Evolutionary conservation across 2,797 vertebrate genomes (phyloP), one percentile per base, ranked within the genome.

Genomic region (Poliocrania exsul): DNA sequence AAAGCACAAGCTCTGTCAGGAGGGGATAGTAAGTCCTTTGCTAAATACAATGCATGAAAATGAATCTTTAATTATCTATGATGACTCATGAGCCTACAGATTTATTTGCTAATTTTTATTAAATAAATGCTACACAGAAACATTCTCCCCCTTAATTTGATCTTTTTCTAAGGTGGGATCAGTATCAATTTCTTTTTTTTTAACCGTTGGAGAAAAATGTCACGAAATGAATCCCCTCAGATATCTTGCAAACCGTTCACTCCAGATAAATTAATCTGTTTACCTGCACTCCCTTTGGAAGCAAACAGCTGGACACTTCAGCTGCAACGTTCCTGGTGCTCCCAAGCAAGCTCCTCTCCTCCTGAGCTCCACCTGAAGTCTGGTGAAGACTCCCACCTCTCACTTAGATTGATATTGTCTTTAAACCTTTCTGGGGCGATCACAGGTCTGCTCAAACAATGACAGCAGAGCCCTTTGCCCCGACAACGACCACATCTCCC

Each of bases 111-210:
- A 69, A 17, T 16, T 93, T 89, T 88, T 81, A 96, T 85, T 87
- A 66, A 70, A 89, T 78, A 94, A 93, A 91, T 64, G 79, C 60
- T 69, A 74, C 28, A 86, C n/a, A 94, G 72, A 90, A 88, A 73
- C 38, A 66, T 86, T 88, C 31, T 74, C 69, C 70, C 78, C 58
- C 66, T 72, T 70, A 86, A 93, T 90, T 47, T 73, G 25, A 92
- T 86, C 50, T 80, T 81, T 88, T 81, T 46, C 64, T 74, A 81
- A 67, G 25, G 10, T 79, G 44, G 49, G 24, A 83, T 78, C 33
- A 53, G 23, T 73, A 91, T 71, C 9, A 47, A 37, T 81, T 60
- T 73, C 4, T 57, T 24, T 49, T 78, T 91, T 87, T 93, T 81
- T 23, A 78, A 86, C 19, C 44, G 31, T 26, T 54, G 16, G 31